Conservation (phyloP, 2,797 vertebrate genomes). For the Acrossocheilus wenchowensis region DNA sequence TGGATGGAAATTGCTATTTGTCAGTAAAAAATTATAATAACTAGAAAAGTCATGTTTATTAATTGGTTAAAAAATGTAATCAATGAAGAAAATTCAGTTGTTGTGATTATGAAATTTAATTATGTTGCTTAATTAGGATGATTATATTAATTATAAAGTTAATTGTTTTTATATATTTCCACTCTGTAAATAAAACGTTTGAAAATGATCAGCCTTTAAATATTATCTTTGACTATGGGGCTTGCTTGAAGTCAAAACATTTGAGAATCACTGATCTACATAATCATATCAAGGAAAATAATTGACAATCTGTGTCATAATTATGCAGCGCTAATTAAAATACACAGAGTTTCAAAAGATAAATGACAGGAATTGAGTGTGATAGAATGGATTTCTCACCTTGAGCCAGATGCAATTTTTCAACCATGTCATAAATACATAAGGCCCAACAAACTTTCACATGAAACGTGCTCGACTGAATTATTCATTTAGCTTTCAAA, state of each 20-base stretch:
- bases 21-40: background rate
- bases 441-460: background rate
- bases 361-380: background rate
- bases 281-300: background rate
- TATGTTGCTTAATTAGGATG: background rate
- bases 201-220: background rate
- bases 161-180: background rate
- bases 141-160: background rate
- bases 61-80: background rate
- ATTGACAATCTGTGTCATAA: background rate
- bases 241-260: background rate
- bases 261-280: background rate
- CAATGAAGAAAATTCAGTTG: background rate
- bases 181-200: background rate
- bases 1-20: background rate
- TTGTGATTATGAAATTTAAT: background rate
- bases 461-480: background rate
- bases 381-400: background rate
- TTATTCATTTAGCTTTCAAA: background rate
- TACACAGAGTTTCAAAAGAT: background rate
- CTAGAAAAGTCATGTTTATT: background rate
- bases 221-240: background rate
- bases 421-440: background rate
- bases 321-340: background rate
- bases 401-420: background rate